phyloP scores from a whole-genome alignment of 1,140 invertebrate genomes.

The Caenorhabditis inopinata region DNA sequence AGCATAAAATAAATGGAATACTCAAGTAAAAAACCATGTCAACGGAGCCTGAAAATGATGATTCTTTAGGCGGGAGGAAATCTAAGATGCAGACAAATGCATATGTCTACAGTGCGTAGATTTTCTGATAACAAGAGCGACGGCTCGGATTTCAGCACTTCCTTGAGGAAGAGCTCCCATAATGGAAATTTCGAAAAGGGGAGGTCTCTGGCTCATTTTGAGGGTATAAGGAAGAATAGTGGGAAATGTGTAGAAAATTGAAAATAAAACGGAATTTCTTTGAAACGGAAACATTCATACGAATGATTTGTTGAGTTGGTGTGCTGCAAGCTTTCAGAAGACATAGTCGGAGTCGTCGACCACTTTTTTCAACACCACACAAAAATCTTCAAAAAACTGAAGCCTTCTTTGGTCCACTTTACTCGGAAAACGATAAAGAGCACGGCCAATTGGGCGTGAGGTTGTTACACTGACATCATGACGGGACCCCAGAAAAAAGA shows the following conservation, averaged over 20 bases:
- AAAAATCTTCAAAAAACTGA: neutral
- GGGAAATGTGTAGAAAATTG: neutral
- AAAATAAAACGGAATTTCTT: neutral
- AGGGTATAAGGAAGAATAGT: neutral
- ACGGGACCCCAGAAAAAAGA: neutral
- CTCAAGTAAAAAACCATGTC: no score
- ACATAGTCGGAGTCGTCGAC: neutral
- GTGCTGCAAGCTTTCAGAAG: neutral
- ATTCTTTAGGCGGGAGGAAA: neutral
- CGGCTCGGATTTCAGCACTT: neutral
- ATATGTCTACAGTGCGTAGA: neutral
- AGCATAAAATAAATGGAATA: no score
- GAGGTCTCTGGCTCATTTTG: neutral
- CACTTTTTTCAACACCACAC: constrained; percentile 8
- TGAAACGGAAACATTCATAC: constrained; percentile 17
- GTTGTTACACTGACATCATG: constrained; percentile 28
- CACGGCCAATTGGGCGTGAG: constrained; percentile 16
- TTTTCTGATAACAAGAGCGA: no score
- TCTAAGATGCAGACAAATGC: neutral
- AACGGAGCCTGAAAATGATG: no score
- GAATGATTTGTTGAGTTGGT: constrained; percentile 14
- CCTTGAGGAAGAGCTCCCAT: neutral
- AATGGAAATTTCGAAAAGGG: neutral
- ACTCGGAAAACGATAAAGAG: constrained; percentile 25
- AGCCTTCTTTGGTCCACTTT: constrained; percentile 13